Base-by-base conservation (phyloP, 2,888 invertebrate genomes). In the Calameuta pallipes region DNA sequence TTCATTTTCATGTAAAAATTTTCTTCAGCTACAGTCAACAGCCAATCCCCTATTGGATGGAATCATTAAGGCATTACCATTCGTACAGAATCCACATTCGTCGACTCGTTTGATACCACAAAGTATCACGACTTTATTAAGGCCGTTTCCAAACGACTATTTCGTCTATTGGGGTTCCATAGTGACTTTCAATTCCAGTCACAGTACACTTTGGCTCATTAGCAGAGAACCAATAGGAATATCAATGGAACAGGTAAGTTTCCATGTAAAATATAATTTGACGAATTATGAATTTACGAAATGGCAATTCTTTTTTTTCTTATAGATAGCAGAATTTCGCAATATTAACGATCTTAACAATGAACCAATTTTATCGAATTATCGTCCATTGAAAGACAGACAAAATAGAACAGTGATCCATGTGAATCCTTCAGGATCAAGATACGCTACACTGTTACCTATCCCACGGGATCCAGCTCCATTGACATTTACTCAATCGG, bases 141-240 rank as follows among this genome's bases (percentile, higher is more conserved):
- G 92, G 3, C 92, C 93, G 87, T 95, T 95, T 85, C 88, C 85
- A 13, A 92, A 93, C 82, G 95, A 95, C 87, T 95, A 94, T 87
- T 94, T 95, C 82, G 82, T 94, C 1, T 95, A 95, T 84, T 94
- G 94, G 93, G 95, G 95, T 1, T 92, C 92, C 23, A 88, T 95
- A 73, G 89, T 88, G 1, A 93, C 93, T 0, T 89, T 89, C 1
- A 88, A 87, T 6, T 93, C 93, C 30, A 87, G 92, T 0, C 92
- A 92, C 82, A 90, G 91, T 0, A 92, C 95, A 36, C 89, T 94
- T 34, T 95, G 95, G 95, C 82, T 95, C 11, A 91, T 95, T n/a
- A 93, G 94, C 1, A 92, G 95, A 79, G 89, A 90, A 76, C 93
- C 94, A 0, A 89, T 94, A 37, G 93, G 92, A 82, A 93, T 95